phyloP scores from a whole-genome alignment of 2,797 vertebrate genomes.

The Euthynnus affinis region DNA sequence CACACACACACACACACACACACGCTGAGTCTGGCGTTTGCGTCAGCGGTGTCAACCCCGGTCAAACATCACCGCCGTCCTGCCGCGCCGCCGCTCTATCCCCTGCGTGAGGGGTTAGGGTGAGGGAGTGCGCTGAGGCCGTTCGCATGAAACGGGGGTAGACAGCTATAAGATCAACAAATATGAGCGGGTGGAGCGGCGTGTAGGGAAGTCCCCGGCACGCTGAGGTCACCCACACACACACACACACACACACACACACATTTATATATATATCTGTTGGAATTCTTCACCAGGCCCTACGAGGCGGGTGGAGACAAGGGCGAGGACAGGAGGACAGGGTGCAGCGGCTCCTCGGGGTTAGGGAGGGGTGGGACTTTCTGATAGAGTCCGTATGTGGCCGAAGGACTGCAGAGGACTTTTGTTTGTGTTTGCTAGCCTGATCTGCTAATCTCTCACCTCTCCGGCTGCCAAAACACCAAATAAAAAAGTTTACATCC shows the following conservation, averaged over 20 bases:
- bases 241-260: too few species aligned
- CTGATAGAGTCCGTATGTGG: background rate
- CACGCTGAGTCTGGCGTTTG: slow-evolving; percentile 12
- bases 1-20: slow-evolving; percentile 15
- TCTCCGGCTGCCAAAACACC: background rate
- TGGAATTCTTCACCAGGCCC: slow-evolving; percentile 35
- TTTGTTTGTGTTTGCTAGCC: slow-evolving; percentile 11
- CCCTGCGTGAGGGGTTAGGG: too few species aligned
- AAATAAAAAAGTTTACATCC: background rate
- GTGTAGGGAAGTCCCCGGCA: slow-evolving; percentile 62
- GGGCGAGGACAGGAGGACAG: slow-evolving; percentile 48
- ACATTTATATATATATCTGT: slow-evolving; percentile 10
- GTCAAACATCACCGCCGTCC: slow-evolving; percentile 40
- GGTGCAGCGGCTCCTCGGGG: slow-evolving; percentile 54
- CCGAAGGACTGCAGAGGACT: slow-evolving; percentile 2
- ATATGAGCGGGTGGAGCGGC: slow-evolving; percentile 62
- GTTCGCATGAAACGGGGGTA: slow-evolving; percentile 47
- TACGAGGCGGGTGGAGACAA: slow-evolving; percentile 46
- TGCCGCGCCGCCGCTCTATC: slow-evolving; percentile 22
- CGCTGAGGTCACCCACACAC: slow-evolving; percentile 57
- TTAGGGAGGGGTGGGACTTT: slow-evolving; percentile 18
- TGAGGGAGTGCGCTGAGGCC: slow-evolving; percentile 15
- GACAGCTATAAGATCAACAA: slow-evolving; percentile 74
- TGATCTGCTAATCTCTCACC: background rate
- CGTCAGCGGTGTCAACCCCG: slow-evolving; percentile 36